These are phyloP conservation scores for Neoscelio sp. DNA, from an alignment of 2,888 invertebrate species.

Conservation along the genomic window DNA sequence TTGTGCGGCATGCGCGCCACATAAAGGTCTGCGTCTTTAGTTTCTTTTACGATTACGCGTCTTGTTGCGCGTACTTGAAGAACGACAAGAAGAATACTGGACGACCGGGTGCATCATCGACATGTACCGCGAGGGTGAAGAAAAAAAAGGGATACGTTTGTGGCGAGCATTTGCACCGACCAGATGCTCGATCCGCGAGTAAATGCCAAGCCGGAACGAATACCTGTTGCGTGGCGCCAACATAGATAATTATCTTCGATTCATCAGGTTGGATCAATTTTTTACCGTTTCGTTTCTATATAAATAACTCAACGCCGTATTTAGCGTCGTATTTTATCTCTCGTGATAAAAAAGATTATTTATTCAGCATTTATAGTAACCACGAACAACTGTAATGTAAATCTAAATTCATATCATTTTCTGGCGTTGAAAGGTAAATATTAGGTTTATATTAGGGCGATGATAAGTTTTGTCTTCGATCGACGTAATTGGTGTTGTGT, in stretches of 20 bases:
- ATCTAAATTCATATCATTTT: too few relatives aligned
- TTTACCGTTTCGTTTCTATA: background rate
- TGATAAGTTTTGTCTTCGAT: too few relatives aligned
- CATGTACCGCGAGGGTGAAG: slow-evolving; percentile 23
- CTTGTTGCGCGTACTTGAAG: slow-evolving; percentile 53
- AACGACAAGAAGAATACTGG: slow-evolving; percentile 50
- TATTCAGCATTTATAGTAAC: too few relatives aligned
- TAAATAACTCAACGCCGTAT: background rate
- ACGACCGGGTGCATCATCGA: slow-evolving; percentile 41
- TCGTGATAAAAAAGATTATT: background rate
- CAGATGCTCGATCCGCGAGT: slow-evolving; percentile 41
- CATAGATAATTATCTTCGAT: slow-evolving; percentile 53
- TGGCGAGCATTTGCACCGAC: background rate
- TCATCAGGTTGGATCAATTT: slow-evolving; percentile 27
- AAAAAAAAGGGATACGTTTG: slow-evolving; percentile 1
- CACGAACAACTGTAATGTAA: too few relatives aligned
- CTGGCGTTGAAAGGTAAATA: too few relatives aligned
- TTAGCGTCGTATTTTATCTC: background rate
- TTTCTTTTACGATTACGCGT: slow-evolving; percentile 58
- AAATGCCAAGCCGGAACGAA: slow-evolving; percentile 1
- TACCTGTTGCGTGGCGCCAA: slow-evolving; percentile 58
- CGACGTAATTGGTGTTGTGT: too few relatives aligned
- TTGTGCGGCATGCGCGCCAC: slow-evolving; percentile 61
- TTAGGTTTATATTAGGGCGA: too few relatives aligned
- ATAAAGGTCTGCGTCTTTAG: slow-evolving; percentile 32